Evolutionary conservation across 2,888 invertebrate genomes (phyloP), one percentile per base, ranked within the genome.

Genomic region (Vandiemenella viatica): DNA sequence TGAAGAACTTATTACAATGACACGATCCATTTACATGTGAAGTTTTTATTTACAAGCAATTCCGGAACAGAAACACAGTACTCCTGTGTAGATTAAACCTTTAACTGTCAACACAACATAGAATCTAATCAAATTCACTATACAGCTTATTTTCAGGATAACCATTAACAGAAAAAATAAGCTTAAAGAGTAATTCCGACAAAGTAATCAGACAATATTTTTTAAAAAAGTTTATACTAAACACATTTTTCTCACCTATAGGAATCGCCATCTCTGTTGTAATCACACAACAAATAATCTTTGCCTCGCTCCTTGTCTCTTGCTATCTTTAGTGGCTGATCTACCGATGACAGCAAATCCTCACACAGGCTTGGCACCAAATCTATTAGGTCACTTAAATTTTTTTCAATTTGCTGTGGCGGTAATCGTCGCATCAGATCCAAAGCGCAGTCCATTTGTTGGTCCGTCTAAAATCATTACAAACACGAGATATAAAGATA

Each of bases 331-430:
- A 98, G 71, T 2, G 98, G 98, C 68, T 97, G 97, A 69, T 98
- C 97, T 15, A 98, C 95, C 0, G 95, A 93, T 7, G 95, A 93
- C 42, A 98, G 72, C 52, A 98, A 74, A 69, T 97, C 96, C 70
- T 98, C 97, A 67, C 95, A 96, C 55, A 98, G 76, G 67, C 80
- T 81, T 50, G 95, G 97, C 59, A 92, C 93, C 66, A 98, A 73
- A 69, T 96, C 96, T 63, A 98, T 96, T 63, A 98, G 76, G 75
- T 98, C 96, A 65, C 89, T 89, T 56, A 99, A 74, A 70, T 97
- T 98, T 68, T 95, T 95, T 67, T 97, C 97, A 60, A 97, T 96
- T 71, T 97, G 92, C 71, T 99, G 98, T 58, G 98, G 98, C 58
- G 98, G 98, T 66, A 99, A 71, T 61, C 98, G 81, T 64, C 98